phyloP scores from a whole-genome alignment of 2,888 invertebrate genomes.

The Stramonita haemastoma region DNA sequence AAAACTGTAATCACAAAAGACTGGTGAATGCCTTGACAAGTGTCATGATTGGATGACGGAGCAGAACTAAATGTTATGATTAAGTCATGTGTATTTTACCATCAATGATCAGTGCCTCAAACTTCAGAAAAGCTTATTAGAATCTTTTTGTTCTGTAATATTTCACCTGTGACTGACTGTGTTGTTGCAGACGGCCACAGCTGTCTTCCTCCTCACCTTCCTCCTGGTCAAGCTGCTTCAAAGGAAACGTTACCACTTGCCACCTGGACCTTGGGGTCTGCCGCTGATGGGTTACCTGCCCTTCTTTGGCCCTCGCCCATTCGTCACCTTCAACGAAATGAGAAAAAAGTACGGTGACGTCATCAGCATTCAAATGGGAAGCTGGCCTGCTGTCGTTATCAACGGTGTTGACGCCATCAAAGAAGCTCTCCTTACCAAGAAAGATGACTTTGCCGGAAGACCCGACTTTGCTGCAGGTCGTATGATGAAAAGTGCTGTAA shows the following conservation, averaged over 20 bases:
- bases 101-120: no score
- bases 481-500: slow-evolving; percentile 33
- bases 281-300: slow-evolving; percentile 58
- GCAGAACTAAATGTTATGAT: no score
- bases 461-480: slow-evolving; percentile 48
- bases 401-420: slow-evolving; percentile 50
- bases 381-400: slow-evolving; percentile 52
- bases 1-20: no score
- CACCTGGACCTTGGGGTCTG: slow-evolving; percentile 53
- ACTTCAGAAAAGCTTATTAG: no score
- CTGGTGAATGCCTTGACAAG: no score
- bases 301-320: slow-evolving; percentile 50
- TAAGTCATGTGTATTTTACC: no score
- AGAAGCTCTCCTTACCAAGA: slow-evolving; percentile 41
- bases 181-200: background rate
- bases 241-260: slow-evolving; percentile 31
- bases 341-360: slow-evolving; percentile 54
- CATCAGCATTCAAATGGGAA: slow-evolving; percentile 53
- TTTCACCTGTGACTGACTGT: no score
- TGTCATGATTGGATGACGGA: no score
- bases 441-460: slow-evolving; percentile 50
- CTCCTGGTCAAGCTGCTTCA: slow-evolving; percentile 10
- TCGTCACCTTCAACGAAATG: slow-evolving; percentile 48
- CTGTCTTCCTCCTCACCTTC: slow-evolving; percentile 22
- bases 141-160: no score